phyloP scores from a whole-genome alignment of 2,113 vertebrate genomes.

The Lipophrys pholis region DNA sequence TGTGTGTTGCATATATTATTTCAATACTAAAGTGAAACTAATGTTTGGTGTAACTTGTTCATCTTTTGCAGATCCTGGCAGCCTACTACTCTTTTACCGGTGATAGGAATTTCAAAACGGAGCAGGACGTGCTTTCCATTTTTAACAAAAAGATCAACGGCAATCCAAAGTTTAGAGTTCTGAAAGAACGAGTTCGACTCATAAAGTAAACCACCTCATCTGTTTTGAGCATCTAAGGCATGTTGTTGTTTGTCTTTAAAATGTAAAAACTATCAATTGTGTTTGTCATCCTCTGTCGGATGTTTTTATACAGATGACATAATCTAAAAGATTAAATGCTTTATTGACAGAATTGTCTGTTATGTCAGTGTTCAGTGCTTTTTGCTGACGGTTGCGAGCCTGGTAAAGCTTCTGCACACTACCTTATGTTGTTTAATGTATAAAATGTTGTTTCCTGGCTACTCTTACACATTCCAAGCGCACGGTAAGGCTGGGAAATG shows the following conservation, averaged over 20 bases:
- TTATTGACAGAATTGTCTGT: constrained; percentile 35
- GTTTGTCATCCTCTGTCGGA: neutral
- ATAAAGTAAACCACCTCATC: constrained; percentile 75
- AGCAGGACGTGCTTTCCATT: constrained; percentile 86
- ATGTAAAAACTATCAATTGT: constrained; percentile 10
- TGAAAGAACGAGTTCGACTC: constrained; percentile 93
- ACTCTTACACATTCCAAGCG: constrained; percentile 68
- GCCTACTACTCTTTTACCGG: constrained; percentile 87
- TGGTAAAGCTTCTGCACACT: constrained; percentile 9
- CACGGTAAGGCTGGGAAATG: constrained; percentile 70
- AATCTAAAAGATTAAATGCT: constrained; percentile 60
- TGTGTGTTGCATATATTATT: neutral
- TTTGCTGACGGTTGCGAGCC: neutral
- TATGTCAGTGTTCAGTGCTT: neutral
- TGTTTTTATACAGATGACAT: constrained; percentile 43
- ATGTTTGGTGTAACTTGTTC: neutral
- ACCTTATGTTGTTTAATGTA: constrained; percentile 40
- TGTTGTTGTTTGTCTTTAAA: constrained; percentile 23
- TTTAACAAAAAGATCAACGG: constrained; percentile 94
- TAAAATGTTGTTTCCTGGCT: constrained; percentile 62
- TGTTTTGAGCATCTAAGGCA: constrained; percentile 10
- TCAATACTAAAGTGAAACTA: neutral
- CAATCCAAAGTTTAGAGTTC: constrained; percentile 91
- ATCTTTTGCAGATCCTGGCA: constrained; percentile 87
- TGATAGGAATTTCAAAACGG: constrained; percentile 81